Percentiles rank a stretch among this genome's conserved stretches.
Conservation (phyloP, 2,797 vertebrate species). For the Tapera naevia region DNA sequence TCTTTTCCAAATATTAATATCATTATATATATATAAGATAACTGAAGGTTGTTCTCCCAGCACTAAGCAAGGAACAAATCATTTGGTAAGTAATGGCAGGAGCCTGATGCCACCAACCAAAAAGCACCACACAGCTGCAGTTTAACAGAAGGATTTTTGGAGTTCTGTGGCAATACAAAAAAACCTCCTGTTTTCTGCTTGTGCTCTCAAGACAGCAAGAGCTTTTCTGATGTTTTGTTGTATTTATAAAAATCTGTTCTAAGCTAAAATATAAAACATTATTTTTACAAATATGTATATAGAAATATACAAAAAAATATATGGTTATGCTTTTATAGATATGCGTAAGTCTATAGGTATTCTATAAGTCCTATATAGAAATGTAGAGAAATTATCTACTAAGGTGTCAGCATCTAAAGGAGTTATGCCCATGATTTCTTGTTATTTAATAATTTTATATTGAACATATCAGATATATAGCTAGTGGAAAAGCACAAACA, state of each 20-base stretch:
- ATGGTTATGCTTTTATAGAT: not conserved
- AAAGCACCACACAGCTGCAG: constrained; percentile 29
- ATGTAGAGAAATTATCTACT: not conserved
- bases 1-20: not conserved
- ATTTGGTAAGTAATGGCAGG: not conserved
- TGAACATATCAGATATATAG: not conserved
- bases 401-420: not conserved
- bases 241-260: not conserved
- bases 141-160: not conserved
- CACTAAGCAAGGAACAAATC: not conserved
- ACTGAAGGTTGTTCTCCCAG: not conserved
- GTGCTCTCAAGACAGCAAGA: not conserved
- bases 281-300: not conserved
- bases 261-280: not conserved
- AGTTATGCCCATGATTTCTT: not conserved
- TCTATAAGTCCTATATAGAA: not conserved
- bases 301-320: not conserved
- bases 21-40: not conserved
- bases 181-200: not conserved
- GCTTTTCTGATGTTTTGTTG: not conserved
- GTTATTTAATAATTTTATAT: not conserved
- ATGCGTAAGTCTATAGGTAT: not conserved
- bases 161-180: not conserved
- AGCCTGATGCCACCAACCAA: constrained; percentile 6
- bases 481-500: not conserved